These are phyloP conservation scores for Eupsilia transversa DNA, from an alignment of 2,888 invertebrate species.

Conservation along the genomic window DNA sequence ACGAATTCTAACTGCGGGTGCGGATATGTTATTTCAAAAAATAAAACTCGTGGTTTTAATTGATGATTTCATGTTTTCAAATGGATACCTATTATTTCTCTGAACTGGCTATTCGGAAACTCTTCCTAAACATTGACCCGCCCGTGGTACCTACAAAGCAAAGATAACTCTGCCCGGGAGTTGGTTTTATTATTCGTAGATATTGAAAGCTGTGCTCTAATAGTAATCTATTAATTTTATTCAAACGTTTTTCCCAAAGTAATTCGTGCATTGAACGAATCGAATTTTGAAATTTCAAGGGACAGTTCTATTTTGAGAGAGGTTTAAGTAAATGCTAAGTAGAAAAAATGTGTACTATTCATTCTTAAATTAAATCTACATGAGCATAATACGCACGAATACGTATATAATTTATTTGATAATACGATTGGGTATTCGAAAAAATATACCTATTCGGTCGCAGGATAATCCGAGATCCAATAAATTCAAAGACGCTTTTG, in stretches of 20 bases:
- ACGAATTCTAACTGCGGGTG: slow-evolving; percentile 27
- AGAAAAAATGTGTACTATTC: background rate
- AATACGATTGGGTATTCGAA: slow-evolving; percentile 58
- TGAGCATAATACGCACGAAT: slow-evolving; percentile 26
- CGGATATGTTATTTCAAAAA: slow-evolving; percentile 42
- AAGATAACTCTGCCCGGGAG: slow-evolving; percentile 15
- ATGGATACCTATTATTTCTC: slow-evolving; percentile 19
- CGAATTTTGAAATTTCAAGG: background rate
- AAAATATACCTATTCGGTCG: slow-evolving; percentile 53
- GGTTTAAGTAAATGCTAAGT: background rate
- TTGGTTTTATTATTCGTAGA: slow-evolving; percentile 17
- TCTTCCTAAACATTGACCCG: slow-evolving; percentile 34
- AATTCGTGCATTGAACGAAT: background rate
- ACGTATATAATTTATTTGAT: slow-evolving; percentile 57
- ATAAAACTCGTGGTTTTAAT: slow-evolving; percentile 33
- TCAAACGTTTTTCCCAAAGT: background rate
- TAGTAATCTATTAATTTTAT: slow-evolving; percentile 2
- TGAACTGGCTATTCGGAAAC: slow-evolving; percentile 32
- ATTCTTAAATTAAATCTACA: slow-evolving; percentile 17
- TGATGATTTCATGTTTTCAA: slow-evolving; percentile 42
- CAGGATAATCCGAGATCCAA: slow-evolving; percentile 63
- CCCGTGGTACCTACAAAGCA: background rate
- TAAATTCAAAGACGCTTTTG: slow-evolving; percentile 64
- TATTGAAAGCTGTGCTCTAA: slow-evolving; percentile 10
- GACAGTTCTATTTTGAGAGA: background rate